phyloP scores from a whole-genome alignment of 30 jellyfish, hydroid and myxozoan species.

The Sanderia malayensis region DNA sequence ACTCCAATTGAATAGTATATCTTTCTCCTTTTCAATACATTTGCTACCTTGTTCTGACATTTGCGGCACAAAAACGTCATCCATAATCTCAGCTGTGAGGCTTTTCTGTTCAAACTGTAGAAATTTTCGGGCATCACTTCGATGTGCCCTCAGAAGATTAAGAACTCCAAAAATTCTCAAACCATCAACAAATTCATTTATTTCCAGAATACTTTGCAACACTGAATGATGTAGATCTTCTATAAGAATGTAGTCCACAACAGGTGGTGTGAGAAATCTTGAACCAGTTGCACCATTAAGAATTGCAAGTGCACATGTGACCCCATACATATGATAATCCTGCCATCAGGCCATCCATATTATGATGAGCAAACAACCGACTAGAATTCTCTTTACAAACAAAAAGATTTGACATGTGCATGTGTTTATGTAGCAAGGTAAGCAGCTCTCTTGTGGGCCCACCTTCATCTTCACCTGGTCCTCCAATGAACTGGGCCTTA shows the following conservation, averaged over 20 bases:
- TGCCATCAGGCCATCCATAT: not conserved
- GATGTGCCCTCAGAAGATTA: not conserved
- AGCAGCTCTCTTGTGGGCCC: not conserved
- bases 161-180: not conserved
- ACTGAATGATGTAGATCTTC: not conserved
- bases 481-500: not conserved
- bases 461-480: not conserved
- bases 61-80: not conserved
- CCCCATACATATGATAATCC: not conserved
- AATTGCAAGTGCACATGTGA: not conserved
- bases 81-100: not conserved
- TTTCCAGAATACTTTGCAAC: too few relatives aligned
- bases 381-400: not conserved
- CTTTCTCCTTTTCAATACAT: not conserved
- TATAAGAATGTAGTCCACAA: not conserved
- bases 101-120: not conserved
- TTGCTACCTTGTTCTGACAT: not conserved
- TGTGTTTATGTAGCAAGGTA: not conserved
- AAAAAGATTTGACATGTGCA: not conserved
- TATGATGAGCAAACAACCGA: not conserved
- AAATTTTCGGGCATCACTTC: not conserved
- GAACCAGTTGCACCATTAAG: not conserved
- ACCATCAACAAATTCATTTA: not conserved
- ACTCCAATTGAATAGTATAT: not conserved
- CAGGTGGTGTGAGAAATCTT: not conserved